A percentile compares a stretch with the other conserved stretches of the same genome.
Conservation (phyloP, 2,888 invertebrate genomes). For the Cryptus viduatorius region DNA sequence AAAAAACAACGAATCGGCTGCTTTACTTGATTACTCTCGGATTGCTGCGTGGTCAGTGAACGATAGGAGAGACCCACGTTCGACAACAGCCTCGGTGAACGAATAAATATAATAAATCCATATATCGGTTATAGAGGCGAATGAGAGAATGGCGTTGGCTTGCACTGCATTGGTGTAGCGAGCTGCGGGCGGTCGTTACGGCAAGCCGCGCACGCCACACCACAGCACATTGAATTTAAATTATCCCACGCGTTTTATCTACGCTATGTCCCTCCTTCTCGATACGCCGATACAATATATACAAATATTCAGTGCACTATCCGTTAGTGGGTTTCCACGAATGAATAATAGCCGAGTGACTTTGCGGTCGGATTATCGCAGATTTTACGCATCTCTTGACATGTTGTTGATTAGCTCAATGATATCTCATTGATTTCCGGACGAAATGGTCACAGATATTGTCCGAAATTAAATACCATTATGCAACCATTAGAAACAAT, state of each 20-base stretch:
- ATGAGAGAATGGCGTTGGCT: conserved; percentile 38
- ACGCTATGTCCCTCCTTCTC: conserved; percentile 48
- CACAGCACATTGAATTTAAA: conserved; percentile 75
- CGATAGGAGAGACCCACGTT: conserved; percentile 59
- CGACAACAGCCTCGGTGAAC: conserved; percentile 53
- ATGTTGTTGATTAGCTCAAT: neutral
- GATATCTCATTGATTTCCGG: neutral
- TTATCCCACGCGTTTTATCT: conserved; percentile 72
- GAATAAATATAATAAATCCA: conserved; percentile 70
- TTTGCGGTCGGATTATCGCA: conserved; percentile 37
- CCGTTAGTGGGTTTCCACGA: conserved; percentile 39
- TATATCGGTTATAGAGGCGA: conserved; percentile 39
- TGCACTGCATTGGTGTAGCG: conserved; percentile 48
- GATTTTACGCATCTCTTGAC: conserved; percentile 24
- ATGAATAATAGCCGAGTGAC: conserved; percentile 53
- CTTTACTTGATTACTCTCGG: conserved; percentile 30
- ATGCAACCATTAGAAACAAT: neutral
- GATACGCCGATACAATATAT: conserved; percentile 24
- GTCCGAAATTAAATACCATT: neutral
- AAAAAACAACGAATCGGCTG: conserved; percentile 19
- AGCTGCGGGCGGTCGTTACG: conserved; percentile 62
- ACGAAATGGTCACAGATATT: neutral
- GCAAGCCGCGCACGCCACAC: conserved; percentile 60
- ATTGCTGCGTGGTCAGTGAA: conserved; percentile 45
- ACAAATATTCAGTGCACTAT: conserved; percentile 11